phyloP scores from a whole-genome alignment of 2,113 vertebrate species.

The Oreochromis niloticus region DNA sequence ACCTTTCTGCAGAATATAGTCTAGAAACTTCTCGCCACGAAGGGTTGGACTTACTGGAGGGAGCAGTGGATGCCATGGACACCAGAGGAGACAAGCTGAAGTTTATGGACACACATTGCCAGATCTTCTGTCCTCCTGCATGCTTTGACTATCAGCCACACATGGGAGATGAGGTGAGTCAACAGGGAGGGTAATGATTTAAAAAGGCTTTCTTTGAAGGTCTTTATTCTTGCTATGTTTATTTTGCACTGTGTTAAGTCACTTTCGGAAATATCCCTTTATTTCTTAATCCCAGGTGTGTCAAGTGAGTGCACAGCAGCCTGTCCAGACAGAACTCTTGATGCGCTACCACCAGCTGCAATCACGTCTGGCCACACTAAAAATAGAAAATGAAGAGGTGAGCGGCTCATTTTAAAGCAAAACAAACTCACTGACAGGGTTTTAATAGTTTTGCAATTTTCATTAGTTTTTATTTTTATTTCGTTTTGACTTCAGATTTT shows the following conservation, averaged over 20 bases:
- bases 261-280: neutral
- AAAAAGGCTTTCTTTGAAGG: neutral
- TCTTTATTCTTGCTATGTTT: neutral
- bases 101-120: slow-evolving; percentile 93
- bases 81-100: slow-evolving; percentile 94
- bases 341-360: slow-evolving; percentile 98
- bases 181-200: neutral
- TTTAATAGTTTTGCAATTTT: too few relatives aligned
- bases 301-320: slow-evolving; percentile 96
- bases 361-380: slow-evolving; percentile 90
- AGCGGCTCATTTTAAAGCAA: slow-evolving; percentile 14
- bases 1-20: slow-evolving; percentile 96
- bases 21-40: slow-evolving; percentile 95
- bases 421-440: neutral
- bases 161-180: slow-evolving; percentile 93
- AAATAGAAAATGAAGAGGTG: slow-evolving; percentile 98
- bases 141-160: slow-evolving; percentile 97
- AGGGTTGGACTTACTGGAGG: slow-evolving; percentile 90
- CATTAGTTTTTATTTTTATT: too few relatives aligned
- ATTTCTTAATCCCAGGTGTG: slow-evolving; percentile 78
- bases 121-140: slow-evolving; percentile 95
- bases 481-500: too few relatives aligned
- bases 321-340: slow-evolving; percentile 91
- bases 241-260: neutral
- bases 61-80: slow-evolving; percentile 90